Base-by-base conservation (phyloP, 1,140 invertebrate genomes). In the Anthonomus grandis region DNA sequence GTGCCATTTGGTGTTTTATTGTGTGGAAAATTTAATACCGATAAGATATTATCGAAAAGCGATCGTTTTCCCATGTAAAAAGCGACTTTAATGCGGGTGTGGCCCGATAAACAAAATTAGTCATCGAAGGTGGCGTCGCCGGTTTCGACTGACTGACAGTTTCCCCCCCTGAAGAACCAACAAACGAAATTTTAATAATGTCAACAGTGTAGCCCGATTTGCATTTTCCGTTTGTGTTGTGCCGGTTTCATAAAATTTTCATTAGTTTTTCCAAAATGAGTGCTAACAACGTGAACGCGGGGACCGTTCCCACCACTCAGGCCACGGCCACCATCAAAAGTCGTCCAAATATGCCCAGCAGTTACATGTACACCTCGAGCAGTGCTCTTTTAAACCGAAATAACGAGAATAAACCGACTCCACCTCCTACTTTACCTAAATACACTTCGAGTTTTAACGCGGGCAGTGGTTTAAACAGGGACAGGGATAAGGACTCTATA, bases 381-480 rank as follows among this genome's bases (percentile, higher is more conserved):
- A 69, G 68, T 57, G 71, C 70, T 44, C 62, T 74, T 56, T 62
- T 74, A 46, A 74, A 73, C 41, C 64, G 72, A 15, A 73, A 67
- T 58, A 61, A 62, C 5, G 71, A 72, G 59, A 72, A 72, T 46
- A 71, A 73, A 66, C 80, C 81, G 46, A 76, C 74, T 31, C 80
- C 81, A 27, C 81, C 81, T 39, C 81, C 81, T 3, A 82, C 80
- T 25, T 64, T 83, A 58, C 81, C 82, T 22, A 83, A 83, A 67
- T 82, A 82, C 60, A 80, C 79, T 21, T 78, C 78, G 13, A 81
- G 79, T 65, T 80, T 80, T 60, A 80, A 79, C 58, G 77, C 79
- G 39, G 77, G 78, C 17, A 75, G 77, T 27, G 78, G 79, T 48
- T 70, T 76, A 36, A 72, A 63, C 46, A 55, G 73, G 24, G 70